A percentile compares a stretch with the other conserved stretches of the same genome.
These are phyloP conservation scores for Amiota communis DNA, from an alignment of 2,888 invertebrate species.

Conservation along the genomic window DNA sequence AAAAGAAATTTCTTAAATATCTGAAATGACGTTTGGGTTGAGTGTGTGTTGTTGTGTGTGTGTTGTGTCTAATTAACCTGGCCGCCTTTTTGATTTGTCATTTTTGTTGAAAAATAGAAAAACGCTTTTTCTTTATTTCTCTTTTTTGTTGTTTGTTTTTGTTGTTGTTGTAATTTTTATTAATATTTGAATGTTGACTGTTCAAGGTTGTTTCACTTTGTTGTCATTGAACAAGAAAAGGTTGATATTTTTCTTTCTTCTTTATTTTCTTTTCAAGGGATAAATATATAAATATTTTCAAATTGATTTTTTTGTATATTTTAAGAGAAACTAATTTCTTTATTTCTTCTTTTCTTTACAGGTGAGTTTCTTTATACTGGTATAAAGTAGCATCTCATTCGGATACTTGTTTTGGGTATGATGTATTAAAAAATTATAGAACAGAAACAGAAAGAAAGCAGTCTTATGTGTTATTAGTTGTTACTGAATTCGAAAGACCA, in stretches of 20 bases:
- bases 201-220: conserved; percentile 14
- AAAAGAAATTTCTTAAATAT: neutral
- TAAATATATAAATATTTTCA: neutral
- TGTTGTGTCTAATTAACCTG: no score
- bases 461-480: no score
- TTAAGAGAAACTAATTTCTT: neutral
- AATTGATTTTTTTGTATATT: conserved; percentile 10
- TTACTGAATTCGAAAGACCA: no score
- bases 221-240: conserved; percentile 1
- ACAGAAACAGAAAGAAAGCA: no score
- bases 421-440: no score
- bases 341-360: neutral
- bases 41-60: conserved; percentile 10
- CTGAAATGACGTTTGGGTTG: conserved; percentile 12
- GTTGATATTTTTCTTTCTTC: neutral
- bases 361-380: neutral
- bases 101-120: conserved; percentile 8
- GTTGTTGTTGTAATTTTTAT: neutral
- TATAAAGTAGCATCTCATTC: no score
- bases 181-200: conserved; percentile 22
- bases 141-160: neutral
- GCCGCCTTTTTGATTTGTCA: conserved; percentile 21
- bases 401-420: no score
- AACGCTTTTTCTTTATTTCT: neutral
- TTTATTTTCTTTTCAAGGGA: neutral